Evolutionary conservation across 2,797 vertebrate species (phyloP), one percentile per base, ranked within the genome.

Genomic region (Setipinna tenuifilis): DNA sequence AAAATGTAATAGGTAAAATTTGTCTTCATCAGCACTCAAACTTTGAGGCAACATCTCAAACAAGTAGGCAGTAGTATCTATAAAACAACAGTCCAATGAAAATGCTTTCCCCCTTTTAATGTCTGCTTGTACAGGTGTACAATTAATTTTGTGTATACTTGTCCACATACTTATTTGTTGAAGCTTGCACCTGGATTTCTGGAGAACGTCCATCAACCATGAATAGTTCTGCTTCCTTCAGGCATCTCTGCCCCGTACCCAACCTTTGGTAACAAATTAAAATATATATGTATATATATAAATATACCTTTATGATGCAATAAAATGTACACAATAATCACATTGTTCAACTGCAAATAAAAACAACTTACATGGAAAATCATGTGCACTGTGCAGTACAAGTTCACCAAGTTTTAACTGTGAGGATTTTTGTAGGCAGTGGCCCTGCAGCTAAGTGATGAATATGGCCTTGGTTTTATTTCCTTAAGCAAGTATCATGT

Each of bases 171-270:
- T 19, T 78, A 35, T 78, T 44, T 78, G 71, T 78, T 44, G 31
- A 78, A n/a, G 35, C 6, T 17, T 44, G 71, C 25, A 17, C 71
- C 19, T 44, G 90, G 95, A 95, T 88, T 96, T 95, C 95, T 96
- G 95, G 94, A 96, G 95, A 94, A 95, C 95, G 95, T 97, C 97
- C 97, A 97, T 97, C 95, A 97, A 95, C 96, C 94, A 95, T 94
- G 92, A 92, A 90, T 93, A 92, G 93, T 94, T 95, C 90, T 94
- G 90, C 92, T 96, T 94, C 96, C 94, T 95, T 94, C 95, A 96
- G 95, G 93, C 94, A 93, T 95, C 93, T 92, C 92, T 95, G 93
- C 90, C 90, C 17, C 90, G 91, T 91, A 90, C 94, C 90, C 93
- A 94, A 95, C 93, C 97, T 97, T 93, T 85, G 92, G 35, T 10